Conservation (phyloP, 2,113 vertebrate genomes). For the Platysteira castanea region DNA sequence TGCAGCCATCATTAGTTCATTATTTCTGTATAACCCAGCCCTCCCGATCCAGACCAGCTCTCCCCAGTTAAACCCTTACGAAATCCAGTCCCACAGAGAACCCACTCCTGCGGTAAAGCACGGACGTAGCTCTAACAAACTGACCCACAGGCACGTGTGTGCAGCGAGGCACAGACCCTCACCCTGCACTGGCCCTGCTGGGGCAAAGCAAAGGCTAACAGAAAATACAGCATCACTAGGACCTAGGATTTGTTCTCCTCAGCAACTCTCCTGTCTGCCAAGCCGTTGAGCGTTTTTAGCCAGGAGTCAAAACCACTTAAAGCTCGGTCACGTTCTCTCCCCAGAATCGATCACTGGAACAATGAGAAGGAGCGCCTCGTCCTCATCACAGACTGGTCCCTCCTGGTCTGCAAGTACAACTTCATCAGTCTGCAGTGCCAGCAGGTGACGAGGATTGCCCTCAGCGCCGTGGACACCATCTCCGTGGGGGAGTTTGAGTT, state of each 20-base stretch:
- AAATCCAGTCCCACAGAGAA: rapidly evolving
- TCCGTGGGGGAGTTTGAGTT: slow-evolving; percentile 91
- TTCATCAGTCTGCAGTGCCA: slow-evolving; percentile 93
- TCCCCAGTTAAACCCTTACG: rapidly evolving
- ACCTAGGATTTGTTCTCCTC: not conserved
- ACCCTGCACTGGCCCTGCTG: not conserved
- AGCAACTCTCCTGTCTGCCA: not conserved
- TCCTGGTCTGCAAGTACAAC: slow-evolving; percentile 96
- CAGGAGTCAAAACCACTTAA: not conserved
- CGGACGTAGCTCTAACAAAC: rapidly evolving
- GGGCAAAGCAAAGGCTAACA: not conserved
- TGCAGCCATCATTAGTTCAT: not conserved
- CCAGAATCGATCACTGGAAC: slow-evolving; percentile 96
- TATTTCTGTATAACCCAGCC: not conserved
- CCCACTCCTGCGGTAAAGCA: not conserved
- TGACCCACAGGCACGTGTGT: rapidly evolving
- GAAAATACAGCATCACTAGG: not conserved
- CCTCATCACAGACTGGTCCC: slow-evolving; percentile 88
- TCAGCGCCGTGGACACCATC: slow-evolving; percentile 89
- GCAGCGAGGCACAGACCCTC: not conserved
- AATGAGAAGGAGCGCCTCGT: slow-evolving; percentile 93
- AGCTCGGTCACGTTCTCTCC: not conserved
- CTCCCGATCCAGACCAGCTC: rapidly evolving
- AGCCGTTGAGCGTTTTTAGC: not conserved
- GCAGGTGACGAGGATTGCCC: slow-evolving; percentile 86